Evolutionary conservation across 2,797 vertebrate species (phyloP).

Genomic region (Urophycis tenuis): DNA sequence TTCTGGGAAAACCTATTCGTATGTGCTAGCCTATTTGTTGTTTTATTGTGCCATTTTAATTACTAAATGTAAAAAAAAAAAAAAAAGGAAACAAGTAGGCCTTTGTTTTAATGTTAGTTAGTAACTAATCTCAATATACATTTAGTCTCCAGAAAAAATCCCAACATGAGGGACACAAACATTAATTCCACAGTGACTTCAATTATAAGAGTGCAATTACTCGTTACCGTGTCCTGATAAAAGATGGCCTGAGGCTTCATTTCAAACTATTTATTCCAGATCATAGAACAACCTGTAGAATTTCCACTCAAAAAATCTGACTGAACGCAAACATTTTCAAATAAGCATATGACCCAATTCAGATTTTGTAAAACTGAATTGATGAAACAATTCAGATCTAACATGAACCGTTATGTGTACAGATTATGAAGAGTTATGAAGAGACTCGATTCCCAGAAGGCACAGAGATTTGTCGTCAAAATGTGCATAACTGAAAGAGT

Average conservation of each 20-base stretch:
- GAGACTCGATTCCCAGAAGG: constrained; percentile 56
- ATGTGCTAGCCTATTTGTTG: no score
- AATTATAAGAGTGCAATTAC: neutral
- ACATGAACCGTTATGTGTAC: constrained; percentile 23
- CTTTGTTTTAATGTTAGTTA: no score
- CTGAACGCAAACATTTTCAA: neutral
- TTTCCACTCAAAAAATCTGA: neutral
- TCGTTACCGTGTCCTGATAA: neutral
- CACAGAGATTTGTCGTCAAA: constrained; percentile 53
- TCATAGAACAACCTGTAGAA: neutral
- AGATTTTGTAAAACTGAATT: neutral
- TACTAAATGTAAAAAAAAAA: neutral
- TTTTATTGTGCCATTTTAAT: neutral
- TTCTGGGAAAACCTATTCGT: no score
- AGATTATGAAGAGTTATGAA: constrained; percentile 43
- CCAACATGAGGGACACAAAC: neutral
- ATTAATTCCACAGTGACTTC: neutral
- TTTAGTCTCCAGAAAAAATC: neutral
- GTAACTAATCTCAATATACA: neutral
- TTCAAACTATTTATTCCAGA: neutral
- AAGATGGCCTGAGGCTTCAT: neutral
- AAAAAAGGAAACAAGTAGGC: no score
- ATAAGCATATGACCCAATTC: neutral
- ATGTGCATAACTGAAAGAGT: constrained; percentile 71
- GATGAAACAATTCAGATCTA: neutral